Evolutionary conservation across 2,888 invertebrate genomes (phyloP).

Genomic region (Chymomyza procnemis): DNA sequence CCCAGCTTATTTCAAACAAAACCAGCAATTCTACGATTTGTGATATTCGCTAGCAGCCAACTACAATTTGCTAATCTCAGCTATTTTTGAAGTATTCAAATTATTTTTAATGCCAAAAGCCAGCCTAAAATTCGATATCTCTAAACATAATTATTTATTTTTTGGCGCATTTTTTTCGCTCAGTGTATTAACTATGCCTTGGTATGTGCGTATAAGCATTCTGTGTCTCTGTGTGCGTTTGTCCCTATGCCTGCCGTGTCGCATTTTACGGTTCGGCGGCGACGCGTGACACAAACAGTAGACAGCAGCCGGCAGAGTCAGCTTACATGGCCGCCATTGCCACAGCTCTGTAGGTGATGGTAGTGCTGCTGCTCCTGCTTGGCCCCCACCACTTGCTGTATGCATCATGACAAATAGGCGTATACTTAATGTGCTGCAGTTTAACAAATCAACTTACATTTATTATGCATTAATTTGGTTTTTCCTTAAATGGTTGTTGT

Average conservation of each 20-base stretch:
- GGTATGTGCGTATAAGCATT: no score
- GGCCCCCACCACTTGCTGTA: not conserved
- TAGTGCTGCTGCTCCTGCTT: not conserved
- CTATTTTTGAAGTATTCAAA: no score
- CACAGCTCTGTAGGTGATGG: not conserved
- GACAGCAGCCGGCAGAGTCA: constrained; percentile 29
- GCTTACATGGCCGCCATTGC: not conserved
- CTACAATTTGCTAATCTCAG: no score
- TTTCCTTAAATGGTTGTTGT: constrained; percentile 41
- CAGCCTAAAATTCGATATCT: no score
- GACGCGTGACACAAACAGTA: constrained; percentile 60
- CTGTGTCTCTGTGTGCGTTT: constrained; percentile 15
- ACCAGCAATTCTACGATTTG: no score
- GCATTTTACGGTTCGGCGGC: constrained; percentile 50
- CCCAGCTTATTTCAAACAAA: no score
- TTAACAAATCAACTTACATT: constrained; percentile 52
- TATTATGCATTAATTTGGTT: constrained; percentile 60
- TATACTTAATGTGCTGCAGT: constrained; percentile 37
- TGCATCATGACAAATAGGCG: constrained; percentile 59
- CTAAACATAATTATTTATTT: no score
- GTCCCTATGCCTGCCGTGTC: constrained; percentile 49
- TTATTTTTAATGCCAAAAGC: no score
- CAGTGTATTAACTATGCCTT: constrained; percentile 20
- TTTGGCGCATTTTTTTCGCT: not conserved
- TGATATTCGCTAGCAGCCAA: no score